A percentile compares a stretch with the other conserved stretches of the same genome.
phyloP scores from a whole-genome alignment of 2,888 invertebrate species.

The Caenorhabditis doughertyi region DNA sequence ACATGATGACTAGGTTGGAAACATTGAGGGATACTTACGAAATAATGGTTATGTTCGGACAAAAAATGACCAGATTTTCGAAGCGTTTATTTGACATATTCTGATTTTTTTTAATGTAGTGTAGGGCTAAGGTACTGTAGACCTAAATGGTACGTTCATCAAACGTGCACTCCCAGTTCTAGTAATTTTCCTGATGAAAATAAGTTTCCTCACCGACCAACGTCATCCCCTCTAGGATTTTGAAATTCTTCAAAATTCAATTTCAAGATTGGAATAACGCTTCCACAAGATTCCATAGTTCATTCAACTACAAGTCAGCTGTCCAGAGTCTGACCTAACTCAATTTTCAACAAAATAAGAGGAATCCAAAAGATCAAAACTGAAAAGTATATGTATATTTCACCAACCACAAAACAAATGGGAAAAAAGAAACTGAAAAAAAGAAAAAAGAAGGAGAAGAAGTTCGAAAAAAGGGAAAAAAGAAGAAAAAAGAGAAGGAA shows the following conservation, averaged over 20 bases:
- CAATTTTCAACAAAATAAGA: neutral
- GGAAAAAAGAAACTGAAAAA: neutral
- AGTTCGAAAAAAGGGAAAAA: slow-evolving; percentile 9
- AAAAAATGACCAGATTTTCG: neutral
- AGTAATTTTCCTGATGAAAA: too few species aligned
- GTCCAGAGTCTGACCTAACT: neutral
- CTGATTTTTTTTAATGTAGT: too few species aligned
- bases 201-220: too few species aligned
- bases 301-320: neutral
- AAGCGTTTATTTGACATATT: too few species aligned
- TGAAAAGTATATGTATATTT: neutral
- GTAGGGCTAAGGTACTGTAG: too few species aligned
- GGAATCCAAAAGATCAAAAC: slow-evolving; percentile 5
- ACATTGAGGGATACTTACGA: neutral
- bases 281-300: neutral
- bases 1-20: neutral
- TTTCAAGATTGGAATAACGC: neutral
- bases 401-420: slow-evolving; percentile 16
- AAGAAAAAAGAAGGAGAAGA: slow-evolving; percentile 8
- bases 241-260: neutral
- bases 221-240: too few species aligned
- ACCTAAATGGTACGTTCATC: too few species aligned
- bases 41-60: neutral
- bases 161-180: too few species aligned
- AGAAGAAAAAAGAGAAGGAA: neutral